A percentile compares a stretch with the other conserved stretches of the same genome.
Conservation (phyloP, 2,113 vertebrate species). For the Calcarius ornatus region DNA sequence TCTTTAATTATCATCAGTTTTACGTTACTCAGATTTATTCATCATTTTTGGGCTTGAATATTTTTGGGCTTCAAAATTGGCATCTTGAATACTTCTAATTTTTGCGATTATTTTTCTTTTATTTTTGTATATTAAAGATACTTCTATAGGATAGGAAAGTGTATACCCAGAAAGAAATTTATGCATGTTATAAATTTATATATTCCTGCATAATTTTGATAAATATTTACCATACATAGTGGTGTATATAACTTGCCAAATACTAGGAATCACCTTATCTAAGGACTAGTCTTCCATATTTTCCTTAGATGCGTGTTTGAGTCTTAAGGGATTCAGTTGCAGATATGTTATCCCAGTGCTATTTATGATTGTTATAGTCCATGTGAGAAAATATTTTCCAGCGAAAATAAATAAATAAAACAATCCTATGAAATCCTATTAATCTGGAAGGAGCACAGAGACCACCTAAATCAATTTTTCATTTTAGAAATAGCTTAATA, state of each 20-base stretch:
- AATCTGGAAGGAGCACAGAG: neutral
- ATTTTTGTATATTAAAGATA: neutral
- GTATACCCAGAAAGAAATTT: neutral
- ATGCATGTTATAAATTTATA: neutral
- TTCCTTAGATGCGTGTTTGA: neutral
- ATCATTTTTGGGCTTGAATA: neutral
- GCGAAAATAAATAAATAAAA: neutral
- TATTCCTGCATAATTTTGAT: neutral
- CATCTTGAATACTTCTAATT: neutral
- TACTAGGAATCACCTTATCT: neutral
- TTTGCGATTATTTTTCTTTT: neutral
- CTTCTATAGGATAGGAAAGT: neutral
- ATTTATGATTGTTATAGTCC: neutral
- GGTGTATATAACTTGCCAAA: neutral
- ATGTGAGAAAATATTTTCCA: neutral
- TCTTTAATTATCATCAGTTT: neutral
- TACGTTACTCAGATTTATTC: neutral
- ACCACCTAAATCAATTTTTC: neutral
- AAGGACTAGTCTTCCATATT: neutral
- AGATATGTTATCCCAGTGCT: neutral
- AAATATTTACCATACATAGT: neutral
- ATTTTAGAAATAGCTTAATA: neutral
- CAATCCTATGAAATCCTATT: neutral
- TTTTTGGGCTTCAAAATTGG: neutral
- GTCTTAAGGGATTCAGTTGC: neutral